phyloP scores from a whole-genome alignment of 1,140 invertebrate genomes.

The Neelides sp. region DNA sequence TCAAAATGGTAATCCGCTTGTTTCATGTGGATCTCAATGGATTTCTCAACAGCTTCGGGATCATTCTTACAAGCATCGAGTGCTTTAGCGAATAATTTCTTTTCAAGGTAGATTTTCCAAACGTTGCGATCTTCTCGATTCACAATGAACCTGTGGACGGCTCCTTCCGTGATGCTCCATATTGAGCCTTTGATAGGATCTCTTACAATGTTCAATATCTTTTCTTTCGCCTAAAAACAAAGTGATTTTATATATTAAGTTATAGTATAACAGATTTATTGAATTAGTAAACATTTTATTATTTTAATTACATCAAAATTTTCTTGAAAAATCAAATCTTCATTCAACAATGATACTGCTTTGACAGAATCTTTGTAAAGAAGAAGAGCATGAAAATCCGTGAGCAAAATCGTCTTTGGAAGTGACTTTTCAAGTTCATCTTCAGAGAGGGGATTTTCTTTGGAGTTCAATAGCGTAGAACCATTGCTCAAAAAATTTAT shows the following conservation, averaged over 20 bases:
- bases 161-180: slow-evolving; percentile 71
- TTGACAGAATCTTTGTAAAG: slow-evolving; percentile 70
- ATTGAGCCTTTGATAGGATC: slow-evolving; percentile 66
- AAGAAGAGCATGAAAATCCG: slow-evolving; percentile 78
- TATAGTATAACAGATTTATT: neutral
- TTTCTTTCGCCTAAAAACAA: slow-evolving; percentile 57
- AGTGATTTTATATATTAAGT: neutral
- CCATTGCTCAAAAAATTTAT: slow-evolving; percentile 31
- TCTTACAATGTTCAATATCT: slow-evolving; percentile 64
- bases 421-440: slow-evolving; percentile 32
- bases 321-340: slow-evolving; percentile 78
- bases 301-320: slow-evolving; percentile 42
- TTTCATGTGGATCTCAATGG: slow-evolving; percentile 71
- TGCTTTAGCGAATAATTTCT: slow-evolving; percentile 73
- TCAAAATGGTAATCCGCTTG: slow-evolving; percentile 80
- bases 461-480: slow-evolving; percentile 31
- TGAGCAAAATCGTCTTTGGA: slow-evolving; percentile 67
- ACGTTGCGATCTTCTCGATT: slow-evolving; percentile 72
- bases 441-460: slow-evolving; percentile 31
- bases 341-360: slow-evolving; percentile 71
- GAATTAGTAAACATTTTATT: neutral
- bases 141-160: slow-evolving; percentile 75
- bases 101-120: slow-evolving; percentile 77
- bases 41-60: slow-evolving; percentile 54
- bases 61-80: slow-evolving; percentile 66